A percentile compares a stretch with the other conserved stretches of the same genome.
Evolutionary conservation across 1,140 invertebrate genomes (phyloP).

Genomic region (Diorhabda carinulata): DNA sequence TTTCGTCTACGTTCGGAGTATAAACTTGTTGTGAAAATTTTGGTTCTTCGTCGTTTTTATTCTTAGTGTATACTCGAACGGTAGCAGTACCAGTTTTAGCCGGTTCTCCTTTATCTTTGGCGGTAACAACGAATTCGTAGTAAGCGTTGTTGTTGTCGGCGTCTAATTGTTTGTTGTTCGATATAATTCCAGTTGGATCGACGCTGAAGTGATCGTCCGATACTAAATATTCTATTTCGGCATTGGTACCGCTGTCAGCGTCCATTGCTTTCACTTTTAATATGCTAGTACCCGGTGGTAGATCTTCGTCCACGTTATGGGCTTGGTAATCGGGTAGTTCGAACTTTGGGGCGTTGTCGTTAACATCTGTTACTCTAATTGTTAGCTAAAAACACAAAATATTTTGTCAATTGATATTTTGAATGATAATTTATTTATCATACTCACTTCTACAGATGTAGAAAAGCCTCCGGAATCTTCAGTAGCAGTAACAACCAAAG

Average conservation of each 20-base stretch:
- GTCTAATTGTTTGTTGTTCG: slow-evolving; percentile 89
- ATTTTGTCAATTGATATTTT: background rate
- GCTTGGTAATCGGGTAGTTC: slow-evolving; percentile 93
- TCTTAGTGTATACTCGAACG: slow-evolving; percentile 90
- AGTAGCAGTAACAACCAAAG: slow-evolving; percentile 86
- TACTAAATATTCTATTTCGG: slow-evolving; percentile 89
- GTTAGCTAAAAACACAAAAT: slow-evolving; percentile 62
- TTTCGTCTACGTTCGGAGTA: slow-evolving; percentile 93
- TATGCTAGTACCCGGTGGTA: slow-evolving; percentile 81
- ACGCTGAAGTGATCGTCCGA: slow-evolving; percentile 89
- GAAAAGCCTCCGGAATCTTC: slow-evolving; percentile 95
- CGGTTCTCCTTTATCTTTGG: slow-evolving; percentile 89
- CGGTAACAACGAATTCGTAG: slow-evolving; percentile 88
- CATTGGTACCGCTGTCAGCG: slow-evolving; percentile 86
- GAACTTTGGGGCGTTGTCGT: slow-evolving; percentile 92
- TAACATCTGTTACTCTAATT: slow-evolving; percentile 89
- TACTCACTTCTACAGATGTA: slow-evolving; percentile 83
- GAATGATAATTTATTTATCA: background rate
- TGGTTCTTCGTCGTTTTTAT: slow-evolving; percentile 94
- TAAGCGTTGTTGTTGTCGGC: slow-evolving; percentile 96
- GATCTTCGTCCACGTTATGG: slow-evolving; percentile 92
- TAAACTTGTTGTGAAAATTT: slow-evolving; percentile 96
- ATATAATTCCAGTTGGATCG: slow-evolving; percentile 85
- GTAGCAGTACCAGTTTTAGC: slow-evolving; percentile 88
- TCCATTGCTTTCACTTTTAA: slow-evolving; percentile 91